Conservation (phyloP, 2,113 vertebrate genomes). For the Myotis brandtii region DNA sequence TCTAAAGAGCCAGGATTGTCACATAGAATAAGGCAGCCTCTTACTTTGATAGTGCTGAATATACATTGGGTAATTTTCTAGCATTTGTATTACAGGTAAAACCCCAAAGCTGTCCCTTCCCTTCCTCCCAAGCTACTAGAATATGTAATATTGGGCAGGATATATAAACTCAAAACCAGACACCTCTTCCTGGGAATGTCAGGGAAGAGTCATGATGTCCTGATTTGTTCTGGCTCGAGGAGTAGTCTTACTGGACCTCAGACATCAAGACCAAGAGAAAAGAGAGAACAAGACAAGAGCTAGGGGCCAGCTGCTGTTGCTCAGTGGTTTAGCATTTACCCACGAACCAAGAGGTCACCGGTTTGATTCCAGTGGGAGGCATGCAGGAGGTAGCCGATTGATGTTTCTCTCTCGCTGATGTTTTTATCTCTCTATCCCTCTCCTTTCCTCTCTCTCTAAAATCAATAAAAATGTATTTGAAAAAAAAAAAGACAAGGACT, state of each 20-base stretch:
- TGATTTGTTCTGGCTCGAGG: not conserved
- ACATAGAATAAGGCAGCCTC: not conserved
- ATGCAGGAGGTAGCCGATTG: too few relatives aligned
- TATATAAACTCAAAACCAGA: not conserved
- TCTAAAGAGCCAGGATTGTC: not conserved
- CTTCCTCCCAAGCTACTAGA: not conserved
- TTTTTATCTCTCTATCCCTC: too few relatives aligned
- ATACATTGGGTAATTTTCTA: not conserved
- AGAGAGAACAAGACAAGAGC: not conserved
- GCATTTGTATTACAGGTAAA: not conserved
- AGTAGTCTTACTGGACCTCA: not conserved
- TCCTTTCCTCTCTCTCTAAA: too few relatives aligned
- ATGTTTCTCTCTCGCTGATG: too few relatives aligned
- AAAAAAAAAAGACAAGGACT: not conserved
- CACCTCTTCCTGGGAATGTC: not conserved
- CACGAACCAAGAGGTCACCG: too few relatives aligned
- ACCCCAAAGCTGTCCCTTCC: not conserved
- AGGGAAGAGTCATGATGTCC: not conserved
- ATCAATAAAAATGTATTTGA: too few relatives aligned
- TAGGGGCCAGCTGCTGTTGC: too few relatives aligned
- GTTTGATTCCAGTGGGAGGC: too few relatives aligned
- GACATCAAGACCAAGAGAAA: not conserved
- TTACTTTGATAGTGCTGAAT: not conserved
- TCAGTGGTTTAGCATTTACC: too few relatives aligned
- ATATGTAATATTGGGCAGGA: too few relatives aligned